A percentile compares a stretch with the other conserved stretches of the same genome.
Conservation (phyloP, 1,140 invertebrate species). For the Drosophila malerkotliana region DNA sequence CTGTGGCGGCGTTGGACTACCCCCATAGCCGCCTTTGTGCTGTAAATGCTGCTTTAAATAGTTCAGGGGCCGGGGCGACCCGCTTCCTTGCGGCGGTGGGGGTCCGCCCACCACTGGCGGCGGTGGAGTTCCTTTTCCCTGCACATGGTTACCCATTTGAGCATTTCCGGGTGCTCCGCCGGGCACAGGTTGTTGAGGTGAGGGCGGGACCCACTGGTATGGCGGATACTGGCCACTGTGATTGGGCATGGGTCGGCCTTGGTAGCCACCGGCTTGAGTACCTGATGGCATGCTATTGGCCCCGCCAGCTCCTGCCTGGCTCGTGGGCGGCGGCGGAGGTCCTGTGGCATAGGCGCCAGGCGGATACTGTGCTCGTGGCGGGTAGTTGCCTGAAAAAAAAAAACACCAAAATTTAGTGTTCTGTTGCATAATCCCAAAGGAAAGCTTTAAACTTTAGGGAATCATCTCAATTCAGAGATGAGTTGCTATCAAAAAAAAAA, state of each 20-base stretch:
- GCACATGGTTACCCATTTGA: slow-evolving; percentile 78
- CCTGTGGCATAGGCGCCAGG: slow-evolving; percentile 84
- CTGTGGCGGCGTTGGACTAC: slow-evolving; percentile 86
- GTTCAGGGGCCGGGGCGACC: slow-evolving; percentile 84
- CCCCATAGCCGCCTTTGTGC: slow-evolving; percentile 87
- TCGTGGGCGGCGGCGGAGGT: slow-evolving; percentile 72
- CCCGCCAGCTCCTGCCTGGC: slow-evolving; percentile 61
- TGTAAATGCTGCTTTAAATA: slow-evolving; percentile 89
- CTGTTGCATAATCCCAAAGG: too few species aligned
- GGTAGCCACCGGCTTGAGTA: slow-evolving; percentile 84
- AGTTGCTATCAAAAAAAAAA: too few species aligned
- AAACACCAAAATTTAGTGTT: not conserved
- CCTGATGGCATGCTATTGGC: slow-evolving; percentile 83
- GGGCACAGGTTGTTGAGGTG: slow-evolving; percentile 73
- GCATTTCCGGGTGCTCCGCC: slow-evolving; percentile 66
- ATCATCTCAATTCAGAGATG: too few species aligned
- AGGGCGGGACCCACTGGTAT: slow-evolving; percentile 84
- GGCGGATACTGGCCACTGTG: slow-evolving; percentile 85
- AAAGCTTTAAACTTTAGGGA: too few species aligned
- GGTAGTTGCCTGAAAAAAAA: slow-evolving; percentile 84
- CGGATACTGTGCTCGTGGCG: slow-evolving; percentile 85
- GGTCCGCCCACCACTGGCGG: slow-evolving; percentile 65
- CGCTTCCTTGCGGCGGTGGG: slow-evolving; percentile 69
- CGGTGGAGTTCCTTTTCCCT: slow-evolving; percentile 80
- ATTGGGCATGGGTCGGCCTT: slow-evolving; percentile 85